Base-by-base conservation (phyloP, 2,797 vertebrate species). In the Ctenosaura bakeri region DNA sequence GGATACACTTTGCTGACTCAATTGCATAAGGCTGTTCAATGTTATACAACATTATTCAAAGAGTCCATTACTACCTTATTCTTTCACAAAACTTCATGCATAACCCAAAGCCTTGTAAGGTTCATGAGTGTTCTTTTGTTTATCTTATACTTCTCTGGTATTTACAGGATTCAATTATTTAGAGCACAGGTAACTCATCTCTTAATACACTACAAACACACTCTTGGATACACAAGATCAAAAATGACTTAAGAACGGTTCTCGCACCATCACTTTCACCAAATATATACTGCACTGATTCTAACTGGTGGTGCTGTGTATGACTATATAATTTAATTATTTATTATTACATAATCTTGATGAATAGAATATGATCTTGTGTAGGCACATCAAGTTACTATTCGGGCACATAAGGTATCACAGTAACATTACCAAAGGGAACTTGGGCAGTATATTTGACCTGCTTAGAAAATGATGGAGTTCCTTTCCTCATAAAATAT, bases 401-500 rank as follows among this genome's bases (percentile, higher is more conserved):
- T 29, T 26, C 50, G 76, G 38, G 76, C 76, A 78, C 76, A 78
- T 50, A 78, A 78, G 76, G 22, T 46, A 78, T 78, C 42, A 78
- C 42, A 50, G 76, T 78, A 78, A 78, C 76, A 50, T 13, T 78
- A 78, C 24, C 42, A 50, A 42, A 29, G 76, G 42, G 24, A 24
- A 50, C 46, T 50, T 50, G 76, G 46, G 76, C 42, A 85, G 32
- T 73, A 32, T 73, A 52, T 50, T 8, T 35, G n/a, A 71, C 66
- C 32, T 22, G 69, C 69, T 85, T 85, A 73, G 16, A 73, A 85
- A 73, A 85, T 85, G 46, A 85, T 85, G 76, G 42, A 73, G 18
- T 73, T 85, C 50, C 64, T 85, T 52, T 85, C 50, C 46, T 85
- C 32, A 85, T 85, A 46, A 69, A 71, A 85, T 52, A 85, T 85